Percentiles rank a stretch among this genome's conserved stretches.
phyloP scores from a whole-genome alignment of 2,797 vertebrate species.

The Hippocampus kuda region DNA sequence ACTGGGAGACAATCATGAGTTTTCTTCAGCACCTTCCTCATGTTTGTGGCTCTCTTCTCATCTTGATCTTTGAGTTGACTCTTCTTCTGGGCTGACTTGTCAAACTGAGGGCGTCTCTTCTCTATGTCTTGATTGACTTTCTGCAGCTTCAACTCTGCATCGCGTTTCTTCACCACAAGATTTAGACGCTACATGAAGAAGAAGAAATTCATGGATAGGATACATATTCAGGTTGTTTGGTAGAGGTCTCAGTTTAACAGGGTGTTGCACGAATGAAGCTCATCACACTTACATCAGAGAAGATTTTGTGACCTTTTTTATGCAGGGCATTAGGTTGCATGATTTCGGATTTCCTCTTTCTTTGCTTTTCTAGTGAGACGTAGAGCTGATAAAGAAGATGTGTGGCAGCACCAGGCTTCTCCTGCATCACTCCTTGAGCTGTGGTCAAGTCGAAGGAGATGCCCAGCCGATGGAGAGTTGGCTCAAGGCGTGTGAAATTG shows the following conservation, averaged over 20 bases:
- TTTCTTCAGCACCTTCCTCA: constrained; percentile 61
- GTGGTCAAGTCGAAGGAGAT: constrained; percentile 74
- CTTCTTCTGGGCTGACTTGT: constrained; percentile 53
- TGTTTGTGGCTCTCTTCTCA: constrained; percentile 57
- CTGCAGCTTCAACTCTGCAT: constrained; percentile 69
- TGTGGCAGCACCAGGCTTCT: constrained; percentile 74
- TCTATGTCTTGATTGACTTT: constrained; percentile 68
- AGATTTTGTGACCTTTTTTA: constrained; percentile 64
- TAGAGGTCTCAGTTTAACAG: background rate
- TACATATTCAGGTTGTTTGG: background rate
- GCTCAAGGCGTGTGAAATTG: constrained; percentile 84
- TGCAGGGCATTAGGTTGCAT: constrained; percentile 65
- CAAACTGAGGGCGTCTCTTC: constrained; percentile 53
- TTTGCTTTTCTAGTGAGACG: constrained; percentile 77
- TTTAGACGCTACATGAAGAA: constrained; percentile 62
- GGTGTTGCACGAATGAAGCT: background rate
- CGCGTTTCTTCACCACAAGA: constrained; percentile 60
- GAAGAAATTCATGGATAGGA: background rate
- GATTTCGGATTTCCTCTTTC: constrained; percentile 63
- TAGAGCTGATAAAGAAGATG: constrained; percentile 83
- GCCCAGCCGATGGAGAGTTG: constrained; percentile 76
- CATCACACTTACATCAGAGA: constrained; percentile 65
- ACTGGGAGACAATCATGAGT: background rate
- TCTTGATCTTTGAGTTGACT: constrained; percentile 58
- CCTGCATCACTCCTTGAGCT: constrained; percentile 76